phyloP scores from a whole-genome alignment of 2,113 vertebrate genomes.

The Pao palembangensis region DNA sequence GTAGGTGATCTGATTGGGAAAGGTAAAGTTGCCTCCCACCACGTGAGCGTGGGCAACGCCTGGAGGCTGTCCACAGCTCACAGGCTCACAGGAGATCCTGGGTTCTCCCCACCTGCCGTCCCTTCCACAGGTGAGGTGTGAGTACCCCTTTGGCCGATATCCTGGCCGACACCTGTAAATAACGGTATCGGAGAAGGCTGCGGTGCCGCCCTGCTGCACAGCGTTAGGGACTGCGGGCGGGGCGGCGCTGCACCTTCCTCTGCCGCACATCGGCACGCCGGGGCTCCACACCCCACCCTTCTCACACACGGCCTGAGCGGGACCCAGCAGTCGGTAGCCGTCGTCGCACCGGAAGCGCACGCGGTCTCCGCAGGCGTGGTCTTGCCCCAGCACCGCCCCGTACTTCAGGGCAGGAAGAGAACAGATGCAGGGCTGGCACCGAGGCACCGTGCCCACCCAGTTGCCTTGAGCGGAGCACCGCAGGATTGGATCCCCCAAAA shows the following conservation, averaged over 20 bases:
- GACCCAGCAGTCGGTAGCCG: slow-evolving; percentile 84
- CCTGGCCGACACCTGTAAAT: slow-evolving; percentile 85
- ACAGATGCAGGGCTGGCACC: slow-evolving; percentile 84
- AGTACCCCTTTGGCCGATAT: slow-evolving; percentile 76
- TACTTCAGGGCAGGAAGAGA: slow-evolving; percentile 76
- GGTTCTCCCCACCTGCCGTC: slow-evolving; percentile 84
- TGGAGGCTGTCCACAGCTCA: slow-evolving; percentile 87
- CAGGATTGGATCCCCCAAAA: slow-evolving; percentile 78
- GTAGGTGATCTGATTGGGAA: slow-evolving; percentile 84
- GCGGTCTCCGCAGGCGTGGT: slow-evolving; percentile 80
- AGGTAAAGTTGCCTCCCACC: slow-evolving; percentile 76
- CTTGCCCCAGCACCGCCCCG: slow-evolving; percentile 72
- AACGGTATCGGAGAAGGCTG: slow-evolving; percentile 76
- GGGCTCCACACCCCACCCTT: slow-evolving; percentile 85
- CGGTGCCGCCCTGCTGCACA: slow-evolving; percentile 77
- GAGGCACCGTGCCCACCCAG: slow-evolving; percentile 84
- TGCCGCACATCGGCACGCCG: slow-evolving; percentile 82
- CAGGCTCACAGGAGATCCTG: slow-evolving; percentile 81
- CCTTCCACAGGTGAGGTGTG: slow-evolving; percentile 82
- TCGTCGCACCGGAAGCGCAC: slow-evolving; percentile 81
- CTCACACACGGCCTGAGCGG: slow-evolving; percentile 81
- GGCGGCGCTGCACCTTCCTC: slow-evolving; percentile 77
- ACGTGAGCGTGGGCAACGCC: slow-evolving; percentile 75
- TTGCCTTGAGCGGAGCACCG: slow-evolving; percentile 81
- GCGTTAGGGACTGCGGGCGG: slow-evolving; percentile 84